Evolutionary conservation across 2,888 invertebrate genomes (phyloP), one percentile per base, ranked within the genome.

Genomic region (Liodrosophila aerea): DNA sequence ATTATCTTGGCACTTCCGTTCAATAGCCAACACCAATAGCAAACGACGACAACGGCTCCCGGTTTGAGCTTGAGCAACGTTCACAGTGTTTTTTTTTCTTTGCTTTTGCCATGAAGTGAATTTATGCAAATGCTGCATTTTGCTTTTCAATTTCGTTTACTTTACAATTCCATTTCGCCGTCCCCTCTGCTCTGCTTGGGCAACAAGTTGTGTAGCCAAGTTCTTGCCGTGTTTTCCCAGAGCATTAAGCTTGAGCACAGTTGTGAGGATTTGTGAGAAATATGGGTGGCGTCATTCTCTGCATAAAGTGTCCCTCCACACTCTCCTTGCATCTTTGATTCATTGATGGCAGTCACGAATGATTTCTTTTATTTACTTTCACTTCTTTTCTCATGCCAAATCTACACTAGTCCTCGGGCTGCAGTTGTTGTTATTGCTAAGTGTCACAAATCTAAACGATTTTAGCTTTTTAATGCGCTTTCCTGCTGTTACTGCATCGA

Each of bases 121-220:
- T 77, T 80, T 86, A 85, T 85, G 86, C 80, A 86, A 86, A 86
- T 83, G 65, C 65, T 63, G 71, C 73, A 77, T 75, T 82, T 85
- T 71, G 82, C 84, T 81, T 80, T 80, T 84, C 85, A 77, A 80
- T 84, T 84, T 81, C 60, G 43, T 65, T 68, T 58, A 64, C 58
- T 65, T 80, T 64, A 64, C 68, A 59, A 62, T 76, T 56, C 58
- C 46, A 40, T 58, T 67, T 63, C n/a, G n/a, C 46, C 31, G 40
- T 33, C 27, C 34, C 18, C 16, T 9, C 12, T 18, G 13, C 27
- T 29, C 39, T 37, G 15, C 18, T n/a, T 22, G 39, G 53, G 71
- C 81, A 73, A 69, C 85, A 76, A 74, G 73, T 76, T 68, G 56
- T 46, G 46, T 22, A 16, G 49, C 65, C 64, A 83, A 67, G 81